Evolutionary conservation across 2,113 vertebrate genomes (phyloP).

Genomic region (Charadrius vociferus): DNA sequence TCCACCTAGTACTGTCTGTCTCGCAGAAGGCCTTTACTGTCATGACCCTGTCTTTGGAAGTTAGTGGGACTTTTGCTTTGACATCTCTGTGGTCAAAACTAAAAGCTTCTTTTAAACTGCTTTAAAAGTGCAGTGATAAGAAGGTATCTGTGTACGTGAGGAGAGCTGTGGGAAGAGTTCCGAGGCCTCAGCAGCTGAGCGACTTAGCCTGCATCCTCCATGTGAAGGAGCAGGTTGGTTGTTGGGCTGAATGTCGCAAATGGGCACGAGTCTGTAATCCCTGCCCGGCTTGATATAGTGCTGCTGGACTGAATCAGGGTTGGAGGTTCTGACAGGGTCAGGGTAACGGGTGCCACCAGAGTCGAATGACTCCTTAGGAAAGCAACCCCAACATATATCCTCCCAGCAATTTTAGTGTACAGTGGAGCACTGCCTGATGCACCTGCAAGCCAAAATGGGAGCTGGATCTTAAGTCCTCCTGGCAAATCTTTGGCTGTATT

Average conservation of each 20-base stretch:
- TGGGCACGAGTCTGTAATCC: accelerated
- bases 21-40: neutral
- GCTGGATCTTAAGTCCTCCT: neutral
- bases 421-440: neutral
- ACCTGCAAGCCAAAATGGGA: accelerated
- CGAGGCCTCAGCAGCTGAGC: neutral
- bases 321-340: neutral
- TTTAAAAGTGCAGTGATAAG: neutral
- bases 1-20: neutral
- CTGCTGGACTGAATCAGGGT: accelerated
- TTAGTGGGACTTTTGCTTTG: neutral
- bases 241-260: neutral
- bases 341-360: neutral
- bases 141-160: neutral
- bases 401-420: neutral
- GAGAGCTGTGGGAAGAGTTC: neutral
- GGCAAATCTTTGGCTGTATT: neutral
- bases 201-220: no score
- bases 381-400: neutral
- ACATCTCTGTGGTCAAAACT: neutral
- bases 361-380: accelerated
- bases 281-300: neutral
- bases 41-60: neutral
- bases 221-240: neutral
- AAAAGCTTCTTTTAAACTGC: neutral